Base-by-base conservation (phyloP, 1,140 invertebrate genomes). In the Trissolcus basalis region DNA sequence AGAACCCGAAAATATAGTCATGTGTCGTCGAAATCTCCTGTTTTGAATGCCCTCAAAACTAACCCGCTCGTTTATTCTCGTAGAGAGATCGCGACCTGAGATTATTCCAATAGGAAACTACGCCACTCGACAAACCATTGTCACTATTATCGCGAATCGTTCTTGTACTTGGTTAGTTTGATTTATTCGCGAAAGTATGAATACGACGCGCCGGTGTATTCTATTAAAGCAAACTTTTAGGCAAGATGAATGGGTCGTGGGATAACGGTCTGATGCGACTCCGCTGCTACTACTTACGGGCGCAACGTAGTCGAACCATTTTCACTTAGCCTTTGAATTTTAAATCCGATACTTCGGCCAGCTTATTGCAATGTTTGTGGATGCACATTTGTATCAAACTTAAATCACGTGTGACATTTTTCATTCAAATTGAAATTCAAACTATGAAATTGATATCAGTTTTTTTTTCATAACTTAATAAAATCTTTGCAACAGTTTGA, bases 11-110 rank as follows among this genome's bases (percentile, higher is more conserved):
- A 85, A 84, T 82, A 83, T 83, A 76, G 82, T 82, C 75, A n/a
- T 81, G 82, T 83, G 80, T 77, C 78, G 60, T 60, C 70, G 63
- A 86, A 88, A 86, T 86, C 85, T n/a, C 82, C 83, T 83, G 81
- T 87, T 87, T 88, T 85, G 83, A 82, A 85, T 87, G 80, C 16
- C 33, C 41, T 67, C 33, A 14, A 58, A 11, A 39, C 36, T 39
- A 39, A 39, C 49, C 19, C 48, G 55, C 39, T 50, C 14, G 36
- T 69, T 55, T 75, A 58, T 77, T 53, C n/a, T 60, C 36, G 19
- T 27, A n/a, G 19, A 47, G 36, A 76, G 60, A 72, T 60, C 53
- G 41, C 19, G 14, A 14, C 55, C 19, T 12, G 19, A 39, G 67
- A 79, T 73, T 80, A 63, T 69, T 33, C 6, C 41, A 72, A 73